Conservation (phyloP, 2,888 invertebrate species). For the Drosophila testacea region DNA sequence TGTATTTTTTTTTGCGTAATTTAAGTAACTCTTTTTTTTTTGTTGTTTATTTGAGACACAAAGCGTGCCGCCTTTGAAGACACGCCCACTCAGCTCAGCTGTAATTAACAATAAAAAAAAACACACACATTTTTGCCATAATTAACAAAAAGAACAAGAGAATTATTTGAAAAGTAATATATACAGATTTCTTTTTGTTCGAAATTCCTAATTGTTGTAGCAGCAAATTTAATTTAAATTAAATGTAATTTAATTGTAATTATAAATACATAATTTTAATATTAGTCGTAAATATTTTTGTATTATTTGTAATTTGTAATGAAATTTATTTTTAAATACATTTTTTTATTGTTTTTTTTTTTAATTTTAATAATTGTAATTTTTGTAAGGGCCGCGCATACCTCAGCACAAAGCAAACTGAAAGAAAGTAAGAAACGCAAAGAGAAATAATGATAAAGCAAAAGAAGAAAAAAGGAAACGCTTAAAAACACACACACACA, state of each 20-base stretch:
- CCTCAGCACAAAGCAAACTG: constrained; percentile 38
- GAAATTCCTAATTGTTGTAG: constrained; percentile 76
- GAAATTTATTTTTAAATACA: constrained; percentile 34
- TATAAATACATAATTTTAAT: constrained; percentile 33
- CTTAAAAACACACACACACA: constrained; percentile 33
- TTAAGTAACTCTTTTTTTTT: background rate
- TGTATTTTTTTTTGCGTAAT: background rate
- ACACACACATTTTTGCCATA: constrained; percentile 44
- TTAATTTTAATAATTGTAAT: constrained; percentile 19
- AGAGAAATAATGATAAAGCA: constrained; percentile 4
- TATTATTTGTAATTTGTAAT: constrained; percentile 44
- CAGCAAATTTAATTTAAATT: constrained; percentile 71
- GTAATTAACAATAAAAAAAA: constrained; percentile 33
- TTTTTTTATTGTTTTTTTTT: constrained; percentile 38
- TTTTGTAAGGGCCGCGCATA: constrained; percentile 49
- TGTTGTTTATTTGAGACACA: background rate
- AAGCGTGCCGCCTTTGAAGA: constrained; percentile 66
- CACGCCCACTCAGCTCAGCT: constrained; percentile 59
- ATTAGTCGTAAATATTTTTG: constrained; percentile 29
- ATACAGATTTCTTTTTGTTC: constrained; percentile 29
- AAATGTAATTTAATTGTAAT: constrained; percentile 22
- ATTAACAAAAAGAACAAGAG: constrained; percentile 12
- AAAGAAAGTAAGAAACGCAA: constrained; percentile 8
- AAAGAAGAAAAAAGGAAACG: constrained; percentile 40
- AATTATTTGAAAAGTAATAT: constrained; percentile 1